phyloP scores from a whole-genome alignment of 2,113 vertebrate species.

The Mohoua ochrocephala region DNA sequence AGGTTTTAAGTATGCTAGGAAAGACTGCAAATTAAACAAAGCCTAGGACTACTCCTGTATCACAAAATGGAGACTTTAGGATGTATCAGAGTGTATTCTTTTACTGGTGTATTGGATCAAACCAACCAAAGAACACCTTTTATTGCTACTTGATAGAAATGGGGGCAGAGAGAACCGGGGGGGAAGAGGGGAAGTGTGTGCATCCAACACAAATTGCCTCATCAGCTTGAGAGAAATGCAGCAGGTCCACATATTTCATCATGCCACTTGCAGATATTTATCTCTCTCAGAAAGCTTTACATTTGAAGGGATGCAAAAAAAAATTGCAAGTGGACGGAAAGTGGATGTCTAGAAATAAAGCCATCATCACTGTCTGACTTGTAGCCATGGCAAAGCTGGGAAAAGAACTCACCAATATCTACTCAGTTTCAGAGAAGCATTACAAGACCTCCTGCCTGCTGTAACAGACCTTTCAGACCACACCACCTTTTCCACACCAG shows the following conservation, averaged over 20 bases:
- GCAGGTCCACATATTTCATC: not conserved
- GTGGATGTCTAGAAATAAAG: not conserved
- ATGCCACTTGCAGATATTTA: not conserved
- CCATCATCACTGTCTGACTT: not conserved
- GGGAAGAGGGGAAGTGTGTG: rapidly evolving
- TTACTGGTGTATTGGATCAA: not conserved
- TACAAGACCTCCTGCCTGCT: not conserved
- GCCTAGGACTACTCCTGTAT: not conserved
- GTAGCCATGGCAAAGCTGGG: not conserved
- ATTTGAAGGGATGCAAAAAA: not conserved
- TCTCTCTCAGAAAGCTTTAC: not conserved
- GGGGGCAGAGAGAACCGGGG: not conserved
- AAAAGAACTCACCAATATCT: not conserved
- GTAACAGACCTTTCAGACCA: rapidly evolving
- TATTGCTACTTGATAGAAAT: not conserved
- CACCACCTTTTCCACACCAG: not conserved
- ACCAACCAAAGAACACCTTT: not conserved
- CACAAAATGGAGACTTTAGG: not conserved
- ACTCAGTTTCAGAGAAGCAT: not conserved
- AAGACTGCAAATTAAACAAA: not conserved
- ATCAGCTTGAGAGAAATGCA: not conserved
- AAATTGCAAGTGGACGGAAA: not conserved
- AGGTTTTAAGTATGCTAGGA: not conserved
- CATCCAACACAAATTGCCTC: not conserved
- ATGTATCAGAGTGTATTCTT: not conserved